These are phyloP conservation scores for Bovichtus variegatus DNA, from an alignment of 2,797 vertebrate species.

Conservation along the genomic window DNA sequence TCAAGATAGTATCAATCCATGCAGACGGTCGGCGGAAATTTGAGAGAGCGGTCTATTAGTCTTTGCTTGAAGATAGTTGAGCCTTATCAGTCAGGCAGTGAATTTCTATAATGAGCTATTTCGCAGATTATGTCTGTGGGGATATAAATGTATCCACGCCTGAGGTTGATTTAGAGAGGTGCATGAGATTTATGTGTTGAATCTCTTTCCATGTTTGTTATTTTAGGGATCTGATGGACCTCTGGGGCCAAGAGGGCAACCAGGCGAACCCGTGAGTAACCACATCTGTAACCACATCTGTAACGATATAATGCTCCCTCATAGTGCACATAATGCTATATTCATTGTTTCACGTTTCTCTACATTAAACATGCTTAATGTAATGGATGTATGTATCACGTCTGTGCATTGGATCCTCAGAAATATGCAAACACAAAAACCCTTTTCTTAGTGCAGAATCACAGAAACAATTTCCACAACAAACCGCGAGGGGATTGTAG, in stretches of 20 bases:
- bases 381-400: slow-evolving; percentile 5
- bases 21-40: slow-evolving; percentile 40
- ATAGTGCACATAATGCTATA: not conserved
- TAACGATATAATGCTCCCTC: not conserved
- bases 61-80: slow-evolving; percentile 58
- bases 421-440: not conserved
- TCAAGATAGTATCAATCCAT: slow-evolving; percentile 56
- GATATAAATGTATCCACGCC: slow-evolving; percentile 52
- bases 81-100: slow-evolving; percentile 61
- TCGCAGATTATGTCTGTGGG: slow-evolving; percentile 57
- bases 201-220: slow-evolving; percentile 38
- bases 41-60: slow-evolving; percentile 55
- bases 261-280: slow-evolving; percentile 93
- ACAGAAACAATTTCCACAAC: slow-evolving; percentile 25
- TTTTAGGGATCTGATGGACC: slow-evolving; percentile 90
- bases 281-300: not conserved
- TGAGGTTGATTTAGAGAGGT: slow-evolving; percentile 32
- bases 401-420: slow-evolving; percentile 8
- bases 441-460: not conserved
- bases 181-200: slow-evolving; percentile 33
- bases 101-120: slow-evolving; percentile 72
- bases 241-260: slow-evolving; percentile 90
- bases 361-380: not conserved
- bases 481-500: slow-evolving; percentile 21
- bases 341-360: not conserved